Percentiles rank a stretch among this genome's conserved stretches.
phyloP scores from a whole-genome alignment of 2,888 invertebrate species.

The Lycocerus yunnanus region DNA sequence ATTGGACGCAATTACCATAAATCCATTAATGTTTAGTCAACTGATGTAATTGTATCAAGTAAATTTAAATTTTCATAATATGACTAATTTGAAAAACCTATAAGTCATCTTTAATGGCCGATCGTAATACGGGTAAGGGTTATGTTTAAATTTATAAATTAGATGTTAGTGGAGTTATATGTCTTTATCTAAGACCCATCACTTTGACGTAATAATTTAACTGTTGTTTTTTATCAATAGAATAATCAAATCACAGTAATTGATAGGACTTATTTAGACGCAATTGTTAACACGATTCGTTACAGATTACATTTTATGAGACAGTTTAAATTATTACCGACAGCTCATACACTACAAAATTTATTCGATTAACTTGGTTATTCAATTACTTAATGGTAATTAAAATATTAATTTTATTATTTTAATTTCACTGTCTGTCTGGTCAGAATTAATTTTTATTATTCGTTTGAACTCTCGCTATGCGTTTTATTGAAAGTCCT shows the following conservation, averaged over 20 bases:
- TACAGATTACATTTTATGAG: conserved; percentile 3
- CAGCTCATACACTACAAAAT: not conserved
- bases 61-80: conserved; percentile 13
- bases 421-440: not conserved
- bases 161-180: conserved; percentile 11
- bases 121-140: conserved; percentile 20
- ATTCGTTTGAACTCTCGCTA: not conserved
- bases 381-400: not conserved
- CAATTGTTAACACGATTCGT: conserved; percentile 4
- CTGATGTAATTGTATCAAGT: conserved; percentile 23
- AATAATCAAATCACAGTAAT: conserved; percentile 33
- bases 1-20: conserved; percentile 22
- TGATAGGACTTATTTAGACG: conserved; percentile 27
- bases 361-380: conserved; percentile 1
- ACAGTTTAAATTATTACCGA: conserved; percentile 1
- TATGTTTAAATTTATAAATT: conserved; percentile 17
- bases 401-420: conserved; percentile 1
- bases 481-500: not conserved
- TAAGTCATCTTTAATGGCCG: conserved; percentile 10
- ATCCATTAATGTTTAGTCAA: conserved; percentile 18
- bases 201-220: conserved; percentile 28
- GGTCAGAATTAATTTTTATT: not conserved
- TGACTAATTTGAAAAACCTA: conserved; percentile 21
- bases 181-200: conserved; percentile 31
- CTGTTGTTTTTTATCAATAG: conserved; percentile 31